Conservation (phyloP, 2,797 vertebrate species). For the Harpagifer antarcticus region DNA sequence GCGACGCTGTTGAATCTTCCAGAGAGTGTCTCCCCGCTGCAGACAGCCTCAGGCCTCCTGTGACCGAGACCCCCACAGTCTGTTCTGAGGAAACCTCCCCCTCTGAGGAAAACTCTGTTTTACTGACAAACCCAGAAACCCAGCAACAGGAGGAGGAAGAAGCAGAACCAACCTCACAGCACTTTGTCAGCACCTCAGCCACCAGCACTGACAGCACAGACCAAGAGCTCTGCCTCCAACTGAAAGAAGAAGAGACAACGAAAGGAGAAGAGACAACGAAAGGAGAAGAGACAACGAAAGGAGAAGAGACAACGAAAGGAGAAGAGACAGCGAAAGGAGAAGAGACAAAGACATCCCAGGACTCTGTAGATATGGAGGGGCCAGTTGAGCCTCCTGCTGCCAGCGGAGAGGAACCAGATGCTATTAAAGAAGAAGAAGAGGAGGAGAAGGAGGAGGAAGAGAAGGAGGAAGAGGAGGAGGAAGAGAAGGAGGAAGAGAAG, state of each 20-base stretch:
- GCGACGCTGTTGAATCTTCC: conserved; percentile 39
- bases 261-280: conserved; percentile 16
- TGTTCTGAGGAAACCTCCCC: conserved; percentile 27
- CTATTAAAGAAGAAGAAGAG: neutral
- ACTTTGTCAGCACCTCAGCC: conserved; percentile 22
- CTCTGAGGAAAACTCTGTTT: conserved; percentile 3
- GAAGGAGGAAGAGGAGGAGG: conserved; percentile 30
- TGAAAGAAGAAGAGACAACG: conserved; percentile 15
- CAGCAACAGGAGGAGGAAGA: conserved; percentile 40
- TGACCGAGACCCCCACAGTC: conserved; percentile 41
- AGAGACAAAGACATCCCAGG: conserved; percentile 15
- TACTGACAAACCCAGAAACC: neutral
- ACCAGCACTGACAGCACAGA: conserved; percentile 30
- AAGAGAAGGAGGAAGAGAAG: conserved; percentile 19
- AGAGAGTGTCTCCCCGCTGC: conserved; percentile 29
- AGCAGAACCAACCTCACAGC: conserved; percentile 33
- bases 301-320: conserved; percentile 22
- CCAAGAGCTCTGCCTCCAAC: conserved; percentile 15
- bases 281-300: conserved; percentile 20
- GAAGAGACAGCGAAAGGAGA: conserved; percentile 24
- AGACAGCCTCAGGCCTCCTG: conserved; percentile 17
- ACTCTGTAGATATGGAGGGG: conserved; percentile 23
- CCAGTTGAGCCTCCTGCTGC: conserved; percentile 33
- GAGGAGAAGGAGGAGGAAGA: neutral
- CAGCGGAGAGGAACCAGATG: conserved; percentile 35